phyloP scores from a whole-genome alignment of 2,797 vertebrate genomes.

The Onychomys arenicola region DNA sequence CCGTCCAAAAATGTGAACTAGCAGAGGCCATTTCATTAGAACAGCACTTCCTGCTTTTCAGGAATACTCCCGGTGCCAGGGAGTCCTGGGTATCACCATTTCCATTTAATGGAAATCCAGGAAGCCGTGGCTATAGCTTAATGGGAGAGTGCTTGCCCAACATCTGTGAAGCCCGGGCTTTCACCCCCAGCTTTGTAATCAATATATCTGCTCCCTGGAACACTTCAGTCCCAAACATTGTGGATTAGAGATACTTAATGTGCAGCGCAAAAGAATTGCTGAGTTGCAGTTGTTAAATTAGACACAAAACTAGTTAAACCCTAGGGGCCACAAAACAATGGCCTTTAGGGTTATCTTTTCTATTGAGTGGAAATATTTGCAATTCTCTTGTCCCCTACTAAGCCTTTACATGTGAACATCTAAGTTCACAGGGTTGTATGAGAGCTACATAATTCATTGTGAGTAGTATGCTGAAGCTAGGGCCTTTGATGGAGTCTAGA shows the following conservation, averaged over 20 bases:
- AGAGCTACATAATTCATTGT: background rate
- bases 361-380: constrained; percentile 7
- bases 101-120: background rate
- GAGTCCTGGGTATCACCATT: background rate
- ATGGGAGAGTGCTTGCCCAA: background rate
- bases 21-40: background rate
- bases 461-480: background rate
- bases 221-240: background rate
- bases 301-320: background rate
- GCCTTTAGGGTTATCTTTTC: background rate
- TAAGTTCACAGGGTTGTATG: background rate
- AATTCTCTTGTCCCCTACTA: background rate
- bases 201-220: background rate
- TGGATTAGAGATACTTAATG: background rate
- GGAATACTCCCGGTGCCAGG: background rate
- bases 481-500: background rate
- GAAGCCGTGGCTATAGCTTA: background rate
- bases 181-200: too few species aligned
- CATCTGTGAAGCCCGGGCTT: too few species aligned
- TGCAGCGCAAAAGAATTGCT: background rate
- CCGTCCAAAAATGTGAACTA: background rate
- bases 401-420: background rate
- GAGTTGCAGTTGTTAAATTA: background rate
- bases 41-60: background rate
- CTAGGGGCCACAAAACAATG: background rate